These are phyloP conservation scores for Diplolepis rosae DNA, from an alignment of 2,888 invertebrate genomes.

Conservation along the genomic window DNA sequence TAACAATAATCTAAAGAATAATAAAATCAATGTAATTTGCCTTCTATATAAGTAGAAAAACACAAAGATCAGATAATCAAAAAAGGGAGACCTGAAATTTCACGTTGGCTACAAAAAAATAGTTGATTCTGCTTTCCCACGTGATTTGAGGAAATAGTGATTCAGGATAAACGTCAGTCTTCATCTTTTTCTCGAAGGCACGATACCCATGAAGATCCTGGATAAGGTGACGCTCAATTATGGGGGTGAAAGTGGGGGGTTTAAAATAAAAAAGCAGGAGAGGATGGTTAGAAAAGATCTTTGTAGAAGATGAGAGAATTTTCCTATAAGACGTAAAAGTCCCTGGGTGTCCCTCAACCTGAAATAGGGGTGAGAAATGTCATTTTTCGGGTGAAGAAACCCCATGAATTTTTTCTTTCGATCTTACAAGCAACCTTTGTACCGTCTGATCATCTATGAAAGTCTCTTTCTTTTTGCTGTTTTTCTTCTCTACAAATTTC, in stretches of 20 bases:
- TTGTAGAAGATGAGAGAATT: conserved; percentile 36
- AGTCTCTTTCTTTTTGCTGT: background rate
- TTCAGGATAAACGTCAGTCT: conserved; percentile 21
- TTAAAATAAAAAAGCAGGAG: conserved; percentile 31
- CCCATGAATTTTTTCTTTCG: conserved; percentile 10
- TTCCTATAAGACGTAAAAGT: conserved; percentile 31
- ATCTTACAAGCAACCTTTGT: conserved; percentile 30
- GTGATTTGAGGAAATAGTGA: conserved; percentile 5
- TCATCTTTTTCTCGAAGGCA: conserved; percentile 22
- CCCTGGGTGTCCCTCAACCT: conserved; percentile 39
- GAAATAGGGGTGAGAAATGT: conserved; percentile 41
- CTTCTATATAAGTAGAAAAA: background rate
- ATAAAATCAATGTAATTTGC: background rate
- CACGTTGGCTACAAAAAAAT: conserved; percentile 14
- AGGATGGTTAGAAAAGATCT: conserved; percentile 30
- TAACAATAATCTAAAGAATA: background rate
- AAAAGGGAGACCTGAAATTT: background rate
- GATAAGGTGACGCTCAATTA: conserved; percentile 44
- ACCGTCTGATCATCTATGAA: background rate
- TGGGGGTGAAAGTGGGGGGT: conserved; percentile 11
- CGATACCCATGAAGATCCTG: conserved; percentile 47
- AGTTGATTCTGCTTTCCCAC: conserved; percentile 12
- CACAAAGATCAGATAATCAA: background rate
- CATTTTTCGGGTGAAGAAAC: conserved; percentile 40
- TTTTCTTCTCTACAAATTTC: conserved; percentile 14